Evolutionary conservation across 2,797 vertebrate species (phyloP), one percentile per base, ranked within the genome.

Genomic region (Tolypeutes matacus): DNA sequence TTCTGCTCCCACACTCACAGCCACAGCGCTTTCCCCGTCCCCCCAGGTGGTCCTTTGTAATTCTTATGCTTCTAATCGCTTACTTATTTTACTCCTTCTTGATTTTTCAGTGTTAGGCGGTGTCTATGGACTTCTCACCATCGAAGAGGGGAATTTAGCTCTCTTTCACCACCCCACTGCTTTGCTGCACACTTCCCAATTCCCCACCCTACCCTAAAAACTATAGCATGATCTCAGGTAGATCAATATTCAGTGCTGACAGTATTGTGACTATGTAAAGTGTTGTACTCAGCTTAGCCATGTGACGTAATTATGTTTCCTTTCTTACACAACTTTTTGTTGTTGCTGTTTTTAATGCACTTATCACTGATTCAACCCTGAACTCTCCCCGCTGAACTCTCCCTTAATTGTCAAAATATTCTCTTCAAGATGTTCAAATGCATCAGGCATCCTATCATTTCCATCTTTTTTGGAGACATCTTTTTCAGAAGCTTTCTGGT

Each of bases 271-370:
- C n/a, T 25, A 9, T 49, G 31, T 67, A 70, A 39, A 69, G 42
- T 78, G 77, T 75, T 31, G 73, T 49, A 34, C 58, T 86, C 12
- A 27, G 58, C 21, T 21, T 53, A 86, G 64, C 53, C 20, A 76
- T 49, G 29, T 34, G 29, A 51, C 25, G 14, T 17, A 29, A 84
- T 76, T 75, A 73, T 53, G 67, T 70, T 76, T 82, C 14, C 64
- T 96, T 95, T 91, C 72, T 80, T 51, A 75, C 12, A 25, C 15
- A 73, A 77, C 31, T 3, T 85, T 89, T 92, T 85, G n/a, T 90
- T 95, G 31, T 5, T 62, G 6, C 46, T 46, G 46, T 46, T 85
- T 83, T 94, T 64, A 70, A 51, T 13, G 17, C 36, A 39, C 12
- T 31, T 0, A 2, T 80, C 34, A 89, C 5, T 29, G 51, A 42